Conservation (phyloP, 53 echinoderm and acorn worm genomes). For the Paelopatides confundens region DNA sequence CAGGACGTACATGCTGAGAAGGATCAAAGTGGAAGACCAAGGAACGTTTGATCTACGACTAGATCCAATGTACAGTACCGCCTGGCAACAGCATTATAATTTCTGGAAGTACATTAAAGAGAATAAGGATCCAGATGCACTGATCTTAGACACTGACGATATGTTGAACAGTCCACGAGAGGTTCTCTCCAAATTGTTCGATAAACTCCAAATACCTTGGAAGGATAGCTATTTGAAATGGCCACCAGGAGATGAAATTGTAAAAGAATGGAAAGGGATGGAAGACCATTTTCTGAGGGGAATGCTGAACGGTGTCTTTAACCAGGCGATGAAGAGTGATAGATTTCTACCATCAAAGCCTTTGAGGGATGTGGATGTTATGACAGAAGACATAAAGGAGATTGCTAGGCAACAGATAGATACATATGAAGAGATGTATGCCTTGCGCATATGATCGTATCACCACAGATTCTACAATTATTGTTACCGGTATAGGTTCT, state of each 20-base stretch:
- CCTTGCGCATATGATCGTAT: neutral
- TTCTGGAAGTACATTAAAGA: constrained; percentile 29
- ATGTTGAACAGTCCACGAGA: neutral
- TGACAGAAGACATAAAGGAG: constrained; percentile 9
- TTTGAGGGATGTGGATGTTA: neutral
- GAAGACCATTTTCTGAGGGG: constrained; percentile 23
- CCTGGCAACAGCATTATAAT: neutral
- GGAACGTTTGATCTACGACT: neutral
- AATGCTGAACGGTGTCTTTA: constrained; percentile 24
- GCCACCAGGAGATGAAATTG: neutral
- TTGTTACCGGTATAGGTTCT: too few relatives aligned
- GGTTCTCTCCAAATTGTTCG: constrained; percentile 7
- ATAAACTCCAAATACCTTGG: neutral
- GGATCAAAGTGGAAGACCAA: neutral
- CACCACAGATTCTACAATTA: too few relatives aligned
- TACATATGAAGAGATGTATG: constrained; percentile 24
- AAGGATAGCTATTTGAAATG: constrained; percentile 9
- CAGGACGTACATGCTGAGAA: neutral
- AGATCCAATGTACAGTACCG: neutral
- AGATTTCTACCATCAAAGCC: neutral
- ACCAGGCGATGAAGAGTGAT: constrained; percentile 11
- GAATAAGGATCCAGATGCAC: neutral
- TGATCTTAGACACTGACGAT: constrained; percentile 24
- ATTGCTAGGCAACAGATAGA: neutral
- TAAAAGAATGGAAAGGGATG: neutral